Evolutionary conservation across 2,113 vertebrate genomes (phyloP), one percentile per base, ranked within the genome.

Genomic region (Chamaetylas fuelleborni): DNA sequence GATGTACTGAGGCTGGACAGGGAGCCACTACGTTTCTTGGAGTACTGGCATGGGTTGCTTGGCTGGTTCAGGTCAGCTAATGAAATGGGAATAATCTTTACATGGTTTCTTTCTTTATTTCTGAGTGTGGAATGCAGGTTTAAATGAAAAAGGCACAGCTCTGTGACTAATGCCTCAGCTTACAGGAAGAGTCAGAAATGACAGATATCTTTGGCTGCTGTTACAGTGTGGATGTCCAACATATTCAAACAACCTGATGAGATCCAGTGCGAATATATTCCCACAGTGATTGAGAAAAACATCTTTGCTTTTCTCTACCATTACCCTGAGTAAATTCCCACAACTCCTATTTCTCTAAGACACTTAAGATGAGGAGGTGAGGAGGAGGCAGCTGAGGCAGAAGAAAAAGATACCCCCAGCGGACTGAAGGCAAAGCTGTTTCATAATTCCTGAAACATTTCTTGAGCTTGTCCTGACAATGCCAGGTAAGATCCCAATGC

Each of bases 111-210:
- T 67, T 31, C 48, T 93, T 60, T 82, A 80, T 64, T 76, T 19
- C 73, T 34, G 70, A n/a, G 26, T 24, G 29, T 64, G 31, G 40
- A 54, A 77, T 80, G 34, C 34, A 64, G 26, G 14, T 26, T 76
- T 43, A 34, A 57, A 50, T 51, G 72, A 33, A 38, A 83, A 81
- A 60, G 36, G 25, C 54, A 57, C 45, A 60, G 38, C 17, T 71
- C 61, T 72, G 28, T 90, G 74, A 79, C 43, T 91, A 64, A 71
- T 61, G 56, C 53, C 60, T 74, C 65, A 58, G 20, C 38, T 94
- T 88, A 47, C 65, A 74, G 53, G 73, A 93, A 33, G 69, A 89
- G 57, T 61, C 79, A 91, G 74, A 72, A 94, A 64, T 56, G 47
- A 87, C 61, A 91, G 57, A 18, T 85, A 14, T 13, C 81, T 84